Evolutionary conservation across 92 coral and sea anemone species (phyloP), one percentile per base, ranked within the genome.

Genomic region (Porites divaricata): DNA sequence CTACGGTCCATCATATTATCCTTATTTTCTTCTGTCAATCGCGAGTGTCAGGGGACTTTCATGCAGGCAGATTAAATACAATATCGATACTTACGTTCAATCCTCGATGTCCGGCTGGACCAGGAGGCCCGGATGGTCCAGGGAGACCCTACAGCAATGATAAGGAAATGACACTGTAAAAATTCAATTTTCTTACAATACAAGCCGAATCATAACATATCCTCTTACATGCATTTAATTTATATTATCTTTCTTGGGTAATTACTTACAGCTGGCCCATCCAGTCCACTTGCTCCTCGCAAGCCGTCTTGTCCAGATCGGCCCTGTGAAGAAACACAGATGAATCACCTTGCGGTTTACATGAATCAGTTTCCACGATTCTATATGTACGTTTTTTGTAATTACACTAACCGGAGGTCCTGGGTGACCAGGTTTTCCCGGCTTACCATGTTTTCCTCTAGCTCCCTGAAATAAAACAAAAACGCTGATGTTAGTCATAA

Each of bases 351-450:
- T 61, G 6, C 9, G 1, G 22, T n/a, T 61, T 4, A 35, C 45
- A 35, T 1, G 45, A 35, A 35, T 35, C 45, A 35, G 45, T 35
- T 35, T 35, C 45, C 45, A 5, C 4, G 45, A 35, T 35, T 4
- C 6, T 35, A 4, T 35, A 35, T 35, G 45, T 11, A 20, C 0
- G 13, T 75, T n/a, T 11, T 56, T 2, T 24, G 25, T 10, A 58
- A 1, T 0, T 26, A 41, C 21, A 59, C 86, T 81, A 6, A 81
- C 86, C 86, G 78, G 78, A 6, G 23, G 15, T 41, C 86, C 86
- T 7, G 86, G 86, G 1, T 35, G 8, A 12, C 86, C 86, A 1
- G 86, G 86, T 70, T 71, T 81, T 8, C 86, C 86, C 8, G 86
- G 6, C n/a, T 81, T 81, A 4, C 86, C 86, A 25, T 81, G 23